Evolutionary conservation across 2,888 invertebrate genomes (phyloP).

Genomic region (Tetrapedia diversipes): DNA sequence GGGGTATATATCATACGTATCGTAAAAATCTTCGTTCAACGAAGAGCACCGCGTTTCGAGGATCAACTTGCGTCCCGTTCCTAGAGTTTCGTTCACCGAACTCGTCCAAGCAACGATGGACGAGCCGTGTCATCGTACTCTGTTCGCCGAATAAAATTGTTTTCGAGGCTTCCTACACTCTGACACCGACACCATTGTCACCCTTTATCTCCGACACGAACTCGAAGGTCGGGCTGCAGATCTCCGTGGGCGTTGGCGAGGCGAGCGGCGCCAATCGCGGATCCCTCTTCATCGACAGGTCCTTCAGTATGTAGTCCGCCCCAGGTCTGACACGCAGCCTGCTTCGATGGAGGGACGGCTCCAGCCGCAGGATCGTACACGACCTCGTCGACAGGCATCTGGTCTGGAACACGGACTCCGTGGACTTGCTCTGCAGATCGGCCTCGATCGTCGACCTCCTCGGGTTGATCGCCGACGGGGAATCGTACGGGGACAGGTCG

Average conservation of each 20-base stretch:
- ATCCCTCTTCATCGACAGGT: constrained; percentile 58
- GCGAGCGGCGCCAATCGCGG: constrained; percentile 75
- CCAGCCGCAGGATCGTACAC: constrained; percentile 70
- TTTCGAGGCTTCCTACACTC: constrained; percentile 65
- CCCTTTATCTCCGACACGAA: constrained; percentile 75
- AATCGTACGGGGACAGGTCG: constrained; percentile 46
- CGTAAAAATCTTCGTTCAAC: constrained; percentile 2
- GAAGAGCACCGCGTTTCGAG: not conserved
- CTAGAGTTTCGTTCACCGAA: not conserved
- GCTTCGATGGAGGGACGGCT: constrained; percentile 71
- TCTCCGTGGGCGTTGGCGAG: constrained; percentile 77
- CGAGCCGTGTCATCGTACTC: not conserved
- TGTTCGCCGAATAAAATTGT: not conserved
- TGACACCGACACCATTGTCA: constrained; percentile 74
- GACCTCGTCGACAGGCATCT: constrained; percentile 57
- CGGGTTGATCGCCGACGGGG: constrained; percentile 77
- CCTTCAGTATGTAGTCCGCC: constrained; percentile 67
- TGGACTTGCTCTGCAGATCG: constrained; percentile 75
- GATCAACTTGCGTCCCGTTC: not conserved
- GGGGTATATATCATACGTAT: too few species aligned
- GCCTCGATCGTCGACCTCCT: constrained; percentile 47
- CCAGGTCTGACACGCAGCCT: constrained; percentile 66
- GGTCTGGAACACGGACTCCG: constrained; percentile 74
- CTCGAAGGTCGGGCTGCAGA: constrained; percentile 78
- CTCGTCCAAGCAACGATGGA: not conserved